Base-by-base conservation (phyloP, 2,888 invertebrate genomes). In the Slavum lentiscoides region DNA sequence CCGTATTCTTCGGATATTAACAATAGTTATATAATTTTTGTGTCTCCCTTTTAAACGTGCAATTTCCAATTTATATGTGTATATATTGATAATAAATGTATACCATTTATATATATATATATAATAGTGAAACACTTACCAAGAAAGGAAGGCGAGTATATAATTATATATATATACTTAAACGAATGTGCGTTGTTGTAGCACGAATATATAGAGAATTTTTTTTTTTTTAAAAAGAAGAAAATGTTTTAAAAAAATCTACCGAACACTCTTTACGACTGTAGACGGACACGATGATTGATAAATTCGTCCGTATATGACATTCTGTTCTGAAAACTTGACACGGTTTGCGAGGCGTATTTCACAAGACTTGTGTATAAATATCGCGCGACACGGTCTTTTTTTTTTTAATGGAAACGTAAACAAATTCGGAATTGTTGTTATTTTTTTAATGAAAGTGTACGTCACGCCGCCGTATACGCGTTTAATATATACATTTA, bases 371-470 rank as follows among this genome's bases (percentile, higher is more conserved):
- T 62, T 55, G 37, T 70, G 55, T 80, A 77, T 69, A 77, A 70
- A 70, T 61, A 30, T 30, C 30, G 30, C 39, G 49, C 58, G 13
- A 58, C 64, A 11, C 21, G 19, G 8, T 75, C 19, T 70, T 62
- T 55, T 72, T 70, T 15, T 62, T 72, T 70, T 15, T 62, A 55
- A 62, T 39, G 39, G 21, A 64, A 80, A 69, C 62, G 61, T 64
- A 80, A 80, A 80, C 77, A 80, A 39, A 80, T 39, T 49, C 19
- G 2, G 6, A 19, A 70, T 49, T 70, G 55, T 80, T 80, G 64
- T 70, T 80, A 53, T 62, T 80, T 62, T 30, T 30, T 55, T 21
- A 69, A 62, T 3, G 21, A 15, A 43, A 15, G 69, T 64, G 17
- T 74, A 30, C 49, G 13, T 11, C 61, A 59, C 49, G 30, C 19